Evolutionary conservation across 2,113 vertebrate genomes (phyloP).

Genomic region (Oncorhynchus tshawytscha): DNA sequence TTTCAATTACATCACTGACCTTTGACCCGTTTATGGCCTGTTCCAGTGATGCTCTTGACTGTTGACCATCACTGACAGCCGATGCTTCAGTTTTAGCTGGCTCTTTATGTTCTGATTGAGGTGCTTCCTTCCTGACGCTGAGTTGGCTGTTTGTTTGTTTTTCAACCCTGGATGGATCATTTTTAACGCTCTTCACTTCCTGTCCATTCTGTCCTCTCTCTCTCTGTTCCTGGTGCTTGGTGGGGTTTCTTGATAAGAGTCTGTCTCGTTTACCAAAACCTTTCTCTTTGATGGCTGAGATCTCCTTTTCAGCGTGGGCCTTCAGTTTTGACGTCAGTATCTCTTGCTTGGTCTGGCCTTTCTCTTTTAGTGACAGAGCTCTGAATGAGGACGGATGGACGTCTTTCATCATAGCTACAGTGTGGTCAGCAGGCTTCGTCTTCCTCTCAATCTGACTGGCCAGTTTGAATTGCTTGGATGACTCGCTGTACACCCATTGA

Average conservation of each 20-base stretch:
- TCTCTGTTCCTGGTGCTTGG: slow-evolving; percentile 34
- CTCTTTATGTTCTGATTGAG: slow-evolving; percentile 9
- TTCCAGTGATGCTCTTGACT: not conserved
- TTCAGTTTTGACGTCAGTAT: slow-evolving; percentile 77
- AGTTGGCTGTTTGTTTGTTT: not conserved
- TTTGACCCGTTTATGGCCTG: not conserved
- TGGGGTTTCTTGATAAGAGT: slow-evolving; percentile 51
- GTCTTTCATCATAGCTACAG: slow-evolving; percentile 43
- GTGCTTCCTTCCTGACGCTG: slow-evolving; percentile 6
- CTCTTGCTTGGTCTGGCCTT: slow-evolving; percentile 72
- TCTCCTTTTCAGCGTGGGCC: slow-evolving; percentile 79
- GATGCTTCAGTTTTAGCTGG: slow-evolving; percentile 9
- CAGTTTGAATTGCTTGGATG: slow-evolving; percentile 62
- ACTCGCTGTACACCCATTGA: slow-evolving; percentile 53
- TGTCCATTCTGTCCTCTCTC: slow-evolving; percentile 17
- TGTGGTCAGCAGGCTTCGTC: slow-evolving; percentile 46
- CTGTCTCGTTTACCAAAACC: slow-evolving; percentile 60
- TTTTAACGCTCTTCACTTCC: slow-evolving; percentile 9
- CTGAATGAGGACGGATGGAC: slow-evolving; percentile 27
- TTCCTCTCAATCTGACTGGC: slow-evolving; percentile 21
- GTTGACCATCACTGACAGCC: not conserved
- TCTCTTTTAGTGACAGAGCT: slow-evolving; percentile 61
- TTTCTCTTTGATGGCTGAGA: slow-evolving; percentile 77
- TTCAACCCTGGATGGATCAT: not conserved
- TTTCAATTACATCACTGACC: not conserved